Evolutionary conservation across 1,140 invertebrate genomes (phyloP), one percentile per base, ranked within the genome.

Genomic region (Drosophila takahashii): DNA sequence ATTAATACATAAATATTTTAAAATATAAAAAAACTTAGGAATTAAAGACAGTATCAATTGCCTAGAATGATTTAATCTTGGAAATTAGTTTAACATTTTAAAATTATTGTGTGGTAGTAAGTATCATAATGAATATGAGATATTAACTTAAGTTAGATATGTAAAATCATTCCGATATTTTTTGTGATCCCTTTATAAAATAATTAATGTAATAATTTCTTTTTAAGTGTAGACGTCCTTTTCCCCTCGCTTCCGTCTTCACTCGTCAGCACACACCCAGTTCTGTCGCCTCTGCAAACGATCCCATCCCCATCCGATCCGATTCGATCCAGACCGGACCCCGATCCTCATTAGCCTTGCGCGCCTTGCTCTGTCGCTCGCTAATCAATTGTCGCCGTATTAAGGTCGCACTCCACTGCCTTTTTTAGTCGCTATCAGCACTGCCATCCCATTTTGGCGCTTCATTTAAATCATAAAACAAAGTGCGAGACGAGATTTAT

Each of bases 381-480:
- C 83, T 87, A 87, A 87, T 87, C 83, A 87, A 87, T 87, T 87
- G 79, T 83, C 70, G 70, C 59, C 70, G 71, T 79, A 87, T 87
- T 83, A 87, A 87, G 83, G 79, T 87, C 83, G 76, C 70, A 48
- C 51, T 74, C 45, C 36, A 15, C 65, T 39, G 26, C n/a, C 50
- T 70, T 69, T 54, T 48, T 47, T 26, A 66, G 15, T 37, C 29
- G 69, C 79, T 83, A 83, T 83, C 79, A 75, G 70, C 79, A 44
- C 44, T 83, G 71, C 65, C 62, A 69, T 71, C 71, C 39, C 69
- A 75, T 62, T 83, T 83, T 83, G 79, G 69, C 59, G 78, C 77
- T 81, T 80, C 78, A 70, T 80, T 77, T 81, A 81, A 81, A 81
- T 81, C 78, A 80, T 71, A 81, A 77, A 72, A 79, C 52, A 79